Conservation (phyloP, 1,140 invertebrate genomes). For the Heliconius hermathena region DNA sequence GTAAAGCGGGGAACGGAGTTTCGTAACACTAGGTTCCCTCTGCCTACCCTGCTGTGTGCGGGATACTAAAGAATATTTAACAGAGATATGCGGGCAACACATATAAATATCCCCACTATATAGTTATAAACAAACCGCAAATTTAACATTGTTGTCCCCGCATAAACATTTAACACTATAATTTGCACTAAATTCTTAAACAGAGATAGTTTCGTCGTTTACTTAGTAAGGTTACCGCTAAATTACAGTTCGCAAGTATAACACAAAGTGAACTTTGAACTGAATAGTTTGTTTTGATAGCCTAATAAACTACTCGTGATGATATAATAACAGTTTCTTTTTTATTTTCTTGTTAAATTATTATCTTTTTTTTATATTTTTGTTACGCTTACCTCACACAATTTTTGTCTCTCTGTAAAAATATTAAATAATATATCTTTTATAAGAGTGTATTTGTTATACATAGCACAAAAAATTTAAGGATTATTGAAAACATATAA, state of each 20-base stretch:
- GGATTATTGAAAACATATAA: too few relatives aligned
- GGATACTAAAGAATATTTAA: not conserved
- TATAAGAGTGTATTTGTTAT: too few relatives aligned
- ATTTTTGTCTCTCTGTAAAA: too few relatives aligned
- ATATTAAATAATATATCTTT: too few relatives aligned
- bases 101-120: not conserved
- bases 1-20: too few relatives aligned
- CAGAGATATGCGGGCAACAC: not conserved
- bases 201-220: constrained; percentile 16
- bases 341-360: not conserved
- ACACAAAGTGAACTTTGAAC: constrained; percentile 12
- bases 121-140: not conserved
- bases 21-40: too few relatives aligned
- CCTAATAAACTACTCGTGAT: constrained; percentile 16
- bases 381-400: too few relatives aligned
- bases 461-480: too few relatives aligned
- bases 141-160: not conserved
- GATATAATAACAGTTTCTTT: not conserved
- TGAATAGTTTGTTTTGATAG: constrained; percentile 22
- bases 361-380: too few relatives aligned
- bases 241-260: constrained; percentile 21
- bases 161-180: constrained; percentile 19
- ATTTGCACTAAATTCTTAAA: constrained; percentile 24
- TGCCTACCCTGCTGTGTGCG: not conserved
- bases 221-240: constrained; percentile 21